Evolutionary conservation across 2,888 invertebrate genomes (phyloP).

Genomic region (Abrostola triplasia): DNA sequence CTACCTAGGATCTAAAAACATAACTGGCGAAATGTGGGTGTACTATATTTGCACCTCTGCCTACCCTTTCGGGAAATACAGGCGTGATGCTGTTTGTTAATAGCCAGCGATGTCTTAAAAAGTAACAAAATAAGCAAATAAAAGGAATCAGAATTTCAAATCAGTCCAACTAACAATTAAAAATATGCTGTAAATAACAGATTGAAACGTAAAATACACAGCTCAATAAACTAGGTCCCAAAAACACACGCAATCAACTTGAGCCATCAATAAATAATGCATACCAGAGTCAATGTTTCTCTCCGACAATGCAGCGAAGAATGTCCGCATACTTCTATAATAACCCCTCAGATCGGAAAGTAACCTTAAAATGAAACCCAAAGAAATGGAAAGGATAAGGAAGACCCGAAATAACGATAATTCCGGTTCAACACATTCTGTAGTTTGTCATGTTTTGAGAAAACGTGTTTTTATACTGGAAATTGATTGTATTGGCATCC

Average conservation of each 20-base stretch:
- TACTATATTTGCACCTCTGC: too few relatives aligned
- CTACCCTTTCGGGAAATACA: too few relatives aligned
- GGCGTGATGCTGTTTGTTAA: too few relatives aligned
- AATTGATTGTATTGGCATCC: background rate
- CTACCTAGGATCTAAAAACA: too few relatives aligned
- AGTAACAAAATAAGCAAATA: too few relatives aligned
- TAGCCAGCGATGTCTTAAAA: too few relatives aligned
- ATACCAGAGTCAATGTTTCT: conserved; percentile 32
- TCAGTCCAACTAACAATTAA: too few relatives aligned
- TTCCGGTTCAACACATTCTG: background rate
- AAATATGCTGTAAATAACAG: too few relatives aligned
- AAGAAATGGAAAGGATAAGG: conserved; percentile 13
- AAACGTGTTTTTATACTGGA: background rate
- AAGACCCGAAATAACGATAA: conserved; percentile 1
- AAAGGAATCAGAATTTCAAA: too few relatives aligned
- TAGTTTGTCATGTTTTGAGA: background rate
- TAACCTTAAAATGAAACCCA: conserved; percentile 25
- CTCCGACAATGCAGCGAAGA: conserved; percentile 28
- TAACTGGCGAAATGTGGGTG: too few relatives aligned
- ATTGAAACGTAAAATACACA: too few relatives aligned
- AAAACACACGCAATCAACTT: conserved; percentile 27
- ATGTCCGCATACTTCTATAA: conserved; percentile 37
- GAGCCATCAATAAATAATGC: conserved; percentile 31
- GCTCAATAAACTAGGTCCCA: background rate
- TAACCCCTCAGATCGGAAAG: conserved; percentile 39